phyloP scores from a whole-genome alignment of 2,888 invertebrate species.

The Atherix ibis region DNA sequence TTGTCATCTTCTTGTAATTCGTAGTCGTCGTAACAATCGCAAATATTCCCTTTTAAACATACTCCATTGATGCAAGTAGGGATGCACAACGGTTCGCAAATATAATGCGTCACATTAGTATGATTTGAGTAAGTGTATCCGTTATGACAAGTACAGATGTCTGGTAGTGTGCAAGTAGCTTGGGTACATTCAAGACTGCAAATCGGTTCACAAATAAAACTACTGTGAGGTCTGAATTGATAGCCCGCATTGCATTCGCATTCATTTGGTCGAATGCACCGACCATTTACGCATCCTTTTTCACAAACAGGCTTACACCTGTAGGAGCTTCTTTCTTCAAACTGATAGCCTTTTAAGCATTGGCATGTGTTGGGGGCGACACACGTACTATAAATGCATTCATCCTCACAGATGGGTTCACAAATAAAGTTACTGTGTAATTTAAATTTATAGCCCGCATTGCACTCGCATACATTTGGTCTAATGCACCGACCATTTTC shows the following conservation, averaged over 20 bases:
- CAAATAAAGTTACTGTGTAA: no score
- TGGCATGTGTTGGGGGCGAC: constrained; percentile 25
- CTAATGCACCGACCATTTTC: constrained; percentile 19
- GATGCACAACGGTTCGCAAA: constrained; percentile 13
- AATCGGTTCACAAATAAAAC: constrained; percentile 10
- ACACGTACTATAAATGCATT: constrained; percentile 31
- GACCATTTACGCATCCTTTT: constrained; percentile 18
- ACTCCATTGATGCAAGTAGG: constrained; percentile 7
- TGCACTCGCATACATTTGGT: constrained; percentile 34
- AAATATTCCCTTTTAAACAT: constrained; percentile 17
- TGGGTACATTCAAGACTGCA: constrained; percentile 11
- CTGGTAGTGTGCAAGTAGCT: constrained; percentile 25
- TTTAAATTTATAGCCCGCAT: constrained; percentile 26
- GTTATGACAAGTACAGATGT: constrained; percentile 14
- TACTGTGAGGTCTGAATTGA: constrained; percentile 5
- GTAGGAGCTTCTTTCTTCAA: constrained; percentile 19
- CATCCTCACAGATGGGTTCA: no score
- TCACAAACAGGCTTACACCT: constrained; percentile 1
- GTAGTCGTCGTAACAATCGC: no score
- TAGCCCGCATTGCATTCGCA: constrained; percentile 35
- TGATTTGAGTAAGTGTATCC: constrained; percentile 19
- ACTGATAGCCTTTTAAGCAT: constrained; percentile 23
- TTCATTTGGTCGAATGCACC: constrained; percentile 42
- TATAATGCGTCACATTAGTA: not conserved
- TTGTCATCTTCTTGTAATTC: no score